Base-by-base conservation (phyloP, 2,888 invertebrate species). In the Schrankia costaestrigalis region DNA sequence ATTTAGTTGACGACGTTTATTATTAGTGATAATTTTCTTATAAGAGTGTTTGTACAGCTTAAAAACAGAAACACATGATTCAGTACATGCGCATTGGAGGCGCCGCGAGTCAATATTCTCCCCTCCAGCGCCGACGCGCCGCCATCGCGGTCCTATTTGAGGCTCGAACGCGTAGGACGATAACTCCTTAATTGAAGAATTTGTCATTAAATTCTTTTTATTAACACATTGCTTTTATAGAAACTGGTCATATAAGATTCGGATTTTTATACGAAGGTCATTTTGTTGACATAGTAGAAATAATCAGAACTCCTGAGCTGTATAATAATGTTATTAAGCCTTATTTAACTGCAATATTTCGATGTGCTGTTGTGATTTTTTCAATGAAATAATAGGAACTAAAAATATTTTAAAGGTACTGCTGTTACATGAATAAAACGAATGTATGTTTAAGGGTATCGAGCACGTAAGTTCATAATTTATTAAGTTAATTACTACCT, bases 21-120 rank as follows among this genome's bases (percentile, higher is more conserved):
- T 71, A 62, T 63, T 57, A 61, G 56, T 54, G 51, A 59, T 62
- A 63, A 60, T 67, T 63, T 70, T 60, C 56, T 63, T 61, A 48
- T 53, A 24, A 48, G 41, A 60, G 63, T 64, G 64, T 67, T 69
- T 63, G 64, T 61, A 61, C 62, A 62, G 71, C 71, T 73, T 76
- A 77, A 82, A 80, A 83, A 82, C 82, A 82, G 81, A 78, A 80
- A 82, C 83, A 83, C 80, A 80, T 81, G 82, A 77, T 76, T 71
- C 68, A 69, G 78, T 72, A 73, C 82, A 84, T 85, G 87, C 87
- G 85, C 86, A 81, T 56, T 79, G 71, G 62, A 67, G 78, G 63
- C 77, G 71, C 47, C 73, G 78, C 84, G 74, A 86, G 87, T 87
- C 87, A 86, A 84, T 89, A 89, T 83, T 84, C 85, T 80, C 87